Conservation (phyloP, 2,797 vertebrate species). For the Lepilemur septentrionalis region DNA sequence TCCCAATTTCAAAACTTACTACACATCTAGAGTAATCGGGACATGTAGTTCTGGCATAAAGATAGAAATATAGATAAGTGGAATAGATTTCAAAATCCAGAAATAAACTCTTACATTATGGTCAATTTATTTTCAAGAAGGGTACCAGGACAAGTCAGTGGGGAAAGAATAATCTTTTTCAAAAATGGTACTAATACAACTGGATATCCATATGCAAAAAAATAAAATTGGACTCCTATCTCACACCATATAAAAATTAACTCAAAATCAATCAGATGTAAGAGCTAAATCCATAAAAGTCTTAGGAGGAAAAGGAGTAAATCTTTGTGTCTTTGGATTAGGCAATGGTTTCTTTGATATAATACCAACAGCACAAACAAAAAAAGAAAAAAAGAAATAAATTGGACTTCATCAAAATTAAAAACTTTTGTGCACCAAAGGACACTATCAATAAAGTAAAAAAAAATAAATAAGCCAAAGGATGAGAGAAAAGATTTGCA, state of each 20-base stretch:
- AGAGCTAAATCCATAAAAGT: background rate
- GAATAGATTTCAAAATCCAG: slow-evolving; percentile 27
- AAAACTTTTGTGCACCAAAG: background rate
- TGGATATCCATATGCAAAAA: background rate
- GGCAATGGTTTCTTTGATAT: background rate
- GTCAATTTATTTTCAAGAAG: slow-evolving; percentile 11
- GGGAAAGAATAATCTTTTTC: background rate
- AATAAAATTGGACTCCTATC: background rate
- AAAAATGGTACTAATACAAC: background rate
- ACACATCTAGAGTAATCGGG: background rate
- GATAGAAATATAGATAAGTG: background rate
- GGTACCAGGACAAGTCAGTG: background rate
- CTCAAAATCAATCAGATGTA: background rate
- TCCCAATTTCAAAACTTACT: background rate
- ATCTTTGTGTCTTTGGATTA: background rate
- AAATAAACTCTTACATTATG: background rate
- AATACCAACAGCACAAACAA: background rate
- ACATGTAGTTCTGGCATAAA: background rate
- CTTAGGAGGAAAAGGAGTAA: background rate
- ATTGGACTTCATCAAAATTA: background rate
- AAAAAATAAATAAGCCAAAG: background rate
- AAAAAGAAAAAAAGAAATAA: background rate
- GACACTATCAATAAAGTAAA: background rate
- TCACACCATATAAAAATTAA: background rate
- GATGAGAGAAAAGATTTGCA: background rate